Conservation (phyloP, 2,113 vertebrate genomes). For the Python bivittatus region DNA sequence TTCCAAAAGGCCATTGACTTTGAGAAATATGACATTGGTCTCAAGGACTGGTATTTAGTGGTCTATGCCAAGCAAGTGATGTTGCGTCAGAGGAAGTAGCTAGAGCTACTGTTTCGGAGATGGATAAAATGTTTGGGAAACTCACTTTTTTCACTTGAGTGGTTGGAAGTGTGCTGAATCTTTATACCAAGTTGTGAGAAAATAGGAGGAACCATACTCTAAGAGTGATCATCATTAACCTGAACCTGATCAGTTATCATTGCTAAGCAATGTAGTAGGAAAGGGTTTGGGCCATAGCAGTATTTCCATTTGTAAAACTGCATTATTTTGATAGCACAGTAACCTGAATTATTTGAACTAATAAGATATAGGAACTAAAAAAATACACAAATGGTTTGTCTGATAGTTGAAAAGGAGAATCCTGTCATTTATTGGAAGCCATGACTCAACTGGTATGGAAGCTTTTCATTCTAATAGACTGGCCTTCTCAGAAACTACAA, state of each 20-base stretch:
- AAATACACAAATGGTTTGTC: neutral
- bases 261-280: constrained; percentile 20
- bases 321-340: constrained; percentile 23
- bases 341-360: constrained; percentile 5
- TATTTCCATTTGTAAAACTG: constrained; percentile 6
- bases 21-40: neutral
- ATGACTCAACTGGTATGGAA: constrained; percentile 16
- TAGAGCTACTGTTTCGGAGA: constrained; percentile 17
- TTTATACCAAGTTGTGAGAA: constrained; percentile 8
- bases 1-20: constrained; percentile 46
- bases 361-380: neutral
- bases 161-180: constrained; percentile 4
- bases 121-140: constrained; percentile 2
- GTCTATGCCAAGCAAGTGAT: constrained; percentile 42
- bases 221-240: constrained; percentile 18
- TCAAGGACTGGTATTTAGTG: constrained; percentile 38
- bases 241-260: constrained; percentile 41
- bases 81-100: constrained; percentile 33
- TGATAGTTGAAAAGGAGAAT: constrained; percentile 21
- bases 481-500: neutral
- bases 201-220: constrained; percentile 21
- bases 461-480: constrained; percentile 25
- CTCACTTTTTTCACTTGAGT: constrained; percentile 14
- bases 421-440: constrained; percentile 15
- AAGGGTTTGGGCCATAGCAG: constrained; percentile 22